Evolutionary conservation across 2,888 invertebrate species (phyloP), one percentile per base, ranked within the genome.

Genomic region (Eristalis tenax): DNA sequence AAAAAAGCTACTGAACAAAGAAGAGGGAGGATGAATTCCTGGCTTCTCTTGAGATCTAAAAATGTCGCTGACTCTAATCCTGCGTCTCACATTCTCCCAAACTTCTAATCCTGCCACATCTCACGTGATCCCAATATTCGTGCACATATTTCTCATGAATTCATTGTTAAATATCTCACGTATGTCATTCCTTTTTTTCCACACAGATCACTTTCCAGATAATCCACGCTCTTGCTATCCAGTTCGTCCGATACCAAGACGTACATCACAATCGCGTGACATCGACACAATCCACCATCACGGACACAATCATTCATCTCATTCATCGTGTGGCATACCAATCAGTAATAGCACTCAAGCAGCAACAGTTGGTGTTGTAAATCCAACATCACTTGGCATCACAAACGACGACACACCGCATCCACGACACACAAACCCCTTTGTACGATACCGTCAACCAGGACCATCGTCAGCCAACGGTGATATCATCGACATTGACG

Each of bases 181-280:
- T 1, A 3, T 26, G 15, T n/a, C 10, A 13, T 57, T 11, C 69
- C 23, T 56, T 61, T 78, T 70, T 22, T 68, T 15, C 32, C 50
- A 59, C 70, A 23, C 81, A 89, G 89, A 91, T 71, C 89, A 90
- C 83, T 89, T 91, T 50, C 91, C 90, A 89, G 93, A 92, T 77
- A 92, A 91, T 88, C 92, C 92, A 88, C 91, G 92, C 43, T 93
- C 91, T 88, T 92, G 92, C 86, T 93, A 92, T 89, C 93, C 93
- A 3, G 93, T 93, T 28, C 91, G 93, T 40, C 93, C 93, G 57
- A 91, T 93, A 88, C 92, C 92, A 65, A 89, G 93, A 56, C 89
- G 89, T 10, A 83, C 87, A 35, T 18, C 71, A 38, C 87, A 87
- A 23, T 11, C 75, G 5, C 86, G 86, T 43, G 79, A 71, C 23